Percentiles rank a stretch among this genome's conserved stretches.
phyloP scores from a whole-genome alignment of 2,888 invertebrate species.

The Cephonodes hylas region DNA sequence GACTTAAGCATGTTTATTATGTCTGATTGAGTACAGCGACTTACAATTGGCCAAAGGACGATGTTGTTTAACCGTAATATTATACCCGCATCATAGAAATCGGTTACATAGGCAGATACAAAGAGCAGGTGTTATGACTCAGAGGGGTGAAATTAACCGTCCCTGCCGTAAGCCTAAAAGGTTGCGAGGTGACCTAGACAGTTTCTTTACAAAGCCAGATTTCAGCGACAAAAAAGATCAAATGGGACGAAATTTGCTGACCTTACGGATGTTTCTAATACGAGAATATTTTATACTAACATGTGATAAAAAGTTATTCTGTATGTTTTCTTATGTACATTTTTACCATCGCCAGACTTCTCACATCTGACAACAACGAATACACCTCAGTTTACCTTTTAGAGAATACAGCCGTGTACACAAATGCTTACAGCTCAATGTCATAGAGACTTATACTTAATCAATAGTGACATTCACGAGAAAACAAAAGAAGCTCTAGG shows the following conservation, averaged over 20 bases:
- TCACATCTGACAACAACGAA: too few relatives aligned
- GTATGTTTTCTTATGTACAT: too few relatives aligned
- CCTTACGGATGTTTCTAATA: neutral
- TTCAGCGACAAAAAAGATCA: neutral
- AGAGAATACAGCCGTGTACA: too few relatives aligned
- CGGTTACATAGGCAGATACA: neutral
- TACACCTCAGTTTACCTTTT: too few relatives aligned
- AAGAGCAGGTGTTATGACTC: neutral
- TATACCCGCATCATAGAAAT: neutral
- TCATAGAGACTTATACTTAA: too few relatives aligned
- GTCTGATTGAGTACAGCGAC: conserved; percentile 24
- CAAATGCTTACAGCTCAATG: too few relatives aligned
- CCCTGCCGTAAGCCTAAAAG: neutral
- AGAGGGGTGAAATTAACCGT: neutral
- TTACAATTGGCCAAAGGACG: conserved; percentile 13
- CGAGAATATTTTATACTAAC: neutral
- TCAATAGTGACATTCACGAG: too few relatives aligned
- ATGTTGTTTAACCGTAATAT: neutral
- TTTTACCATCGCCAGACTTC: too few relatives aligned
- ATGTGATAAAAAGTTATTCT: too few relatives aligned
- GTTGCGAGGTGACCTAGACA: neutral
- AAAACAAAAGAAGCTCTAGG: too few relatives aligned
- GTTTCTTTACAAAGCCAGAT: neutral
- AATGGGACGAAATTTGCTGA: neutral
- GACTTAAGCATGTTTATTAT: conserved; percentile 23